Conservation (phyloP, 2,888 invertebrate species). For the Brachynemurus nebulosus region DNA sequence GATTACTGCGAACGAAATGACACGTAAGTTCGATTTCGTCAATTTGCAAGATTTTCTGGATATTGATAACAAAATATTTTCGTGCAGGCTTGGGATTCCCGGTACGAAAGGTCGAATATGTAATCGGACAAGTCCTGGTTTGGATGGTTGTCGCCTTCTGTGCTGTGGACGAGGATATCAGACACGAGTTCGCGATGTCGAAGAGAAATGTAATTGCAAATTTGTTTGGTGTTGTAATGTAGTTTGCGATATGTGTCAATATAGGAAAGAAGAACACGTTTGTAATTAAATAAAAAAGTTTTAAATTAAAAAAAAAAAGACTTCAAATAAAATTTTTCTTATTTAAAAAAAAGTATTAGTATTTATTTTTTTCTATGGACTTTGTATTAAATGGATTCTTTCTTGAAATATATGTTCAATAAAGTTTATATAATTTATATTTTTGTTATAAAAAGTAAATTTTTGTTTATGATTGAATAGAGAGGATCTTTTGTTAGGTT, state of each 20-base stretch:
- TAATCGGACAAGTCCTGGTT: conserved; percentile 69
- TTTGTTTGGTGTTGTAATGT: conserved; percentile 89
- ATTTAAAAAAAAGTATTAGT: too few species aligned
- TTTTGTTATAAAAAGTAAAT: too few species aligned
- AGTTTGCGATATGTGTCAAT: conserved; percentile 68
- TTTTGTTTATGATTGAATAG: too few species aligned
- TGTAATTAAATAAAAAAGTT: conserved; percentile 59
- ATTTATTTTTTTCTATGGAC: too few species aligned
- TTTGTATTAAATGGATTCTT: too few species aligned
- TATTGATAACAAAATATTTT: conserved; percentile 7
- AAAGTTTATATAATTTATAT: too few species aligned
- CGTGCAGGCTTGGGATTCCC: conserved; percentile 56
- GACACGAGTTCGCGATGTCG: conserved; percentile 65
- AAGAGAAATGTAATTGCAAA: conserved; percentile 77
- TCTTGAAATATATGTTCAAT: too few species aligned
- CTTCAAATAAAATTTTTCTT: too few species aligned
- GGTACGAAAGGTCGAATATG: conserved; percentile 74
- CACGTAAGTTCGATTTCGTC: conserved; percentile 41
- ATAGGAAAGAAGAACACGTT: conserved; percentile 67
- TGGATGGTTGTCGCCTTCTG: conserved; percentile 74
- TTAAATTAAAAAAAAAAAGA: too few species aligned
- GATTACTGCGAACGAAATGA: conserved; percentile 82
- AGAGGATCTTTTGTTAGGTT: too few species aligned
- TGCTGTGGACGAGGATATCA: conserved; percentile 85
- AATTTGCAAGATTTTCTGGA: neutral